A percentile compares a stretch with the other conserved stretches of the same genome.
Conservation (phyloP, 2,797 vertebrate species). For the Denticeps clupeoides region DNA sequence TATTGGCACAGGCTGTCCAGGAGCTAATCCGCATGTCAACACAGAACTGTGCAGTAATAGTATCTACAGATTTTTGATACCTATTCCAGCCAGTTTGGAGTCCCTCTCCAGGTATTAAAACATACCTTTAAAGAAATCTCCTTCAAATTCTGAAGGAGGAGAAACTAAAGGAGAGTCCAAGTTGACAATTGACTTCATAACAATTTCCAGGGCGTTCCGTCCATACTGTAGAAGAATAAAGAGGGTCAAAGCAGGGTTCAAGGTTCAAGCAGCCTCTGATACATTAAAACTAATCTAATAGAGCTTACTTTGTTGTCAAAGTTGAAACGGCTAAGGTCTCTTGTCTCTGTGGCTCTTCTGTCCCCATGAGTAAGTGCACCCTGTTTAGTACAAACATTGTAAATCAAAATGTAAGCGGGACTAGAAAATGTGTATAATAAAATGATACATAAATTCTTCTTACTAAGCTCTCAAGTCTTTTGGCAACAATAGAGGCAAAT, state of each 20-base stretch:
- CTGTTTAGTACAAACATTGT: conserved; percentile 43
- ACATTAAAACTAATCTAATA: too few species aligned
- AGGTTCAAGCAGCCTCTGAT: too few species aligned
- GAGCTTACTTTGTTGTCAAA: conserved; percentile 90
- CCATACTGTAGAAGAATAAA: conserved; percentile 70
- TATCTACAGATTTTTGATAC: too few species aligned
- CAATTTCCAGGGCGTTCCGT: conserved; percentile 91
- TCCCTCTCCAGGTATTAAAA: too few species aligned
- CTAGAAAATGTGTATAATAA: not conserved
- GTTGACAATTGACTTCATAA: conserved; percentile 98
- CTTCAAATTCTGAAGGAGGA: conserved; percentile 80
- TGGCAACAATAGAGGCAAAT: conserved; percentile 97
- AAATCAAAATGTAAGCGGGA: not conserved
- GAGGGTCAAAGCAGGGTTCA: not conserved
- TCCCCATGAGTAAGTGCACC: conserved; percentile 96
- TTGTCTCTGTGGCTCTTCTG: conserved; percentile 90
- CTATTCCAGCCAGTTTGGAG: too few species aligned
- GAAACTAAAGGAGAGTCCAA: conserved; percentile 82
- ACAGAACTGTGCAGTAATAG: not conserved
- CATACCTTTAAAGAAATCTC: conserved; percentile 98
- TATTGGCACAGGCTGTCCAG: too few species aligned
- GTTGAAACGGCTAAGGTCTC: conserved; percentile 95
- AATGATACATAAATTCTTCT: too few species aligned
- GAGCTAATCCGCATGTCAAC: too few species aligned
- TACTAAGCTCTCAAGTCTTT: conserved; percentile 94